phyloP scores from a whole-genome alignment of 2,113 vertebrate genomes.

The Acrocephalus kingi region DNA sequence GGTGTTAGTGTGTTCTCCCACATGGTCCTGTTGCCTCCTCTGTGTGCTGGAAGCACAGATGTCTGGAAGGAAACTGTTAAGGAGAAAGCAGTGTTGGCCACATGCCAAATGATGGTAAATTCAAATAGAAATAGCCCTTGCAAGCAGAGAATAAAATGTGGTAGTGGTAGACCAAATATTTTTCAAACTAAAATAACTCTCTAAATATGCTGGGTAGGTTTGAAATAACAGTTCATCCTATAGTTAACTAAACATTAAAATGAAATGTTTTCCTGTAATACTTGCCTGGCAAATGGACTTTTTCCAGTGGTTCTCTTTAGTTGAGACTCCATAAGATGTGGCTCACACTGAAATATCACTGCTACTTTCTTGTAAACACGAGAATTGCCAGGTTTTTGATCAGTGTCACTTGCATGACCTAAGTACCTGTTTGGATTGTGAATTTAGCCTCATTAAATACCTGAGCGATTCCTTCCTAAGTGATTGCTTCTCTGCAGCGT shows the following conservation, averaged over 20 bases:
- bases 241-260: background rate
- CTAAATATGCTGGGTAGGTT: background rate
- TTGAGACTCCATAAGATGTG: background rate
- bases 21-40: background rate
- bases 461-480: background rate
- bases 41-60: background rate
- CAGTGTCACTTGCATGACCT: background rate
- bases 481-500: background rate
- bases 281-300: background rate
- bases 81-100: background rate
- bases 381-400: background rate
- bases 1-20: background rate
- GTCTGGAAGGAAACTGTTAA: background rate
- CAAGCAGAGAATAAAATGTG: background rate
- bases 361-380: background rate
- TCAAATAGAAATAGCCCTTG: background rate
- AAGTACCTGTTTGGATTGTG: background rate
- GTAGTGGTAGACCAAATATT: background rate
- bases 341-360: background rate
- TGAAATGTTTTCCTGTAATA: background rate
- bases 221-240: background rate
- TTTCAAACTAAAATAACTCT: constrained; percentile 2
- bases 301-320: background rate
- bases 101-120: background rate
- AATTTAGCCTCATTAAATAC: background rate